phyloP scores from a whole-genome alignment of 2,113 vertebrate genomes.

The Gracilinanus agilis region DNA sequence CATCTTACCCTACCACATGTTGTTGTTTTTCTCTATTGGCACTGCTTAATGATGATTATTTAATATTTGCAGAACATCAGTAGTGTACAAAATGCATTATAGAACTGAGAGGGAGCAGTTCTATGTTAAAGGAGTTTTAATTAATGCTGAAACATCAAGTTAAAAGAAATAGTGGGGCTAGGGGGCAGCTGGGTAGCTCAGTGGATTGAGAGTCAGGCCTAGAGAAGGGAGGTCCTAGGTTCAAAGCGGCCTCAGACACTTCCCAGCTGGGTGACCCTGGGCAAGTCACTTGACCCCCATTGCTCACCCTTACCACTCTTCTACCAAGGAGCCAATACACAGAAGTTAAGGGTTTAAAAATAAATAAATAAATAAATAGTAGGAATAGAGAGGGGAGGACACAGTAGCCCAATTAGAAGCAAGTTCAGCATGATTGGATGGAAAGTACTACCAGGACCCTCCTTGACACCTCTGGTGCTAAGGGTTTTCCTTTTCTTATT shows the following conservation, averaged over 20 bases:
- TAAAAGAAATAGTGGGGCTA: not conserved
- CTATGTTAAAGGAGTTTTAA: conserved; percentile 7
- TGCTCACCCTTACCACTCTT: too few relatives aligned
- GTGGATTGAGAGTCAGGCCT: too few relatives aligned
- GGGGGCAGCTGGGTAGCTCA: too few relatives aligned
- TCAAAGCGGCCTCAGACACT: too few relatives aligned
- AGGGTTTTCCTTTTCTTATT: not conserved
- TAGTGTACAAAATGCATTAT: not conserved
- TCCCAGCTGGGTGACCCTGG: too few relatives aligned
- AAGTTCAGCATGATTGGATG: not conserved
- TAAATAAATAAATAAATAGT: too few relatives aligned
- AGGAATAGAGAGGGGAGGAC: not conserved
- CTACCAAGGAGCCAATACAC: too few relatives aligned
- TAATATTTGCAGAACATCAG: conserved; percentile 35
- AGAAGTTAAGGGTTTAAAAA: too few relatives aligned
- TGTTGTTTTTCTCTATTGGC: conserved; percentile 46
- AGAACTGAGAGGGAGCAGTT: not conserved
- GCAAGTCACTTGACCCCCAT: too few relatives aligned
- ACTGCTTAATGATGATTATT: conserved; percentile 32
- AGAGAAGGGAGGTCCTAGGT: too few relatives aligned
- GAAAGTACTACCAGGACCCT: not conserved
- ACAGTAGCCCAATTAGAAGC: not conserved
- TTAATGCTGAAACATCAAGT: not conserved
- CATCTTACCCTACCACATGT: conserved; percentile 62
- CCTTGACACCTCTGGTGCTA: not conserved